These are phyloP conservation scores for Hippotragus niger DNA, from an alignment of 2,113 vertebrate genomes.

Conservation along the genomic window DNA sequence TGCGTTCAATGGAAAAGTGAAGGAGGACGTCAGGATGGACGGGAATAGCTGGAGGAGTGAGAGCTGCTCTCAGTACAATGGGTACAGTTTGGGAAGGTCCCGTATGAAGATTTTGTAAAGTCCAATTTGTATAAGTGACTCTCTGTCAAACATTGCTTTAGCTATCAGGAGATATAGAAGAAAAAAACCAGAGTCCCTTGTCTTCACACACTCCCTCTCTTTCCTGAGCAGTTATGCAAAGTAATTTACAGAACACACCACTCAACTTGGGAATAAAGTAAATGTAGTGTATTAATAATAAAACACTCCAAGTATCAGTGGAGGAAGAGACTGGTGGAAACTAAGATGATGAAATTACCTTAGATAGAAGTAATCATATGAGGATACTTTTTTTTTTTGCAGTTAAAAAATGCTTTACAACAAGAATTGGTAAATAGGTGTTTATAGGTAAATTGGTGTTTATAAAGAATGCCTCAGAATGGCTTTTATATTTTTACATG, in stretches of 20 bases:
- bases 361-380: neutral
- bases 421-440: neutral
- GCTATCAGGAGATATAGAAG: neutral
- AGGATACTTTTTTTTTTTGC: neutral
- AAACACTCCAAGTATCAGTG: neutral
- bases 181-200: neutral
- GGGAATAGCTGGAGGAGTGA: neutral
- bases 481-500: neutral
- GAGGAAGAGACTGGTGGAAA: neutral
- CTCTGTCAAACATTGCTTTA: neutral
- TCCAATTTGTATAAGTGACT: neutral
- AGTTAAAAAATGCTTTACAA: neutral
- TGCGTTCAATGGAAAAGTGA: neutral
- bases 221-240: neutral
- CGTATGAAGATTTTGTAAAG: neutral
- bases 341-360: neutral
- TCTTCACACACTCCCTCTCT: neutral
- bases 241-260: neutral
- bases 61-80: neutral
- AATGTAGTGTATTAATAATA: neutral
- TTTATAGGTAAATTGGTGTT: neutral
- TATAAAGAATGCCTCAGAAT: neutral
- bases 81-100: neutral
- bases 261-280: neutral
- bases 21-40: fast-evolving